Evolutionary conservation across 2,888 invertebrate species (phyloP), one percentile per base, ranked within the genome.

Genomic region (Caenorhabditis sp.): DNA sequence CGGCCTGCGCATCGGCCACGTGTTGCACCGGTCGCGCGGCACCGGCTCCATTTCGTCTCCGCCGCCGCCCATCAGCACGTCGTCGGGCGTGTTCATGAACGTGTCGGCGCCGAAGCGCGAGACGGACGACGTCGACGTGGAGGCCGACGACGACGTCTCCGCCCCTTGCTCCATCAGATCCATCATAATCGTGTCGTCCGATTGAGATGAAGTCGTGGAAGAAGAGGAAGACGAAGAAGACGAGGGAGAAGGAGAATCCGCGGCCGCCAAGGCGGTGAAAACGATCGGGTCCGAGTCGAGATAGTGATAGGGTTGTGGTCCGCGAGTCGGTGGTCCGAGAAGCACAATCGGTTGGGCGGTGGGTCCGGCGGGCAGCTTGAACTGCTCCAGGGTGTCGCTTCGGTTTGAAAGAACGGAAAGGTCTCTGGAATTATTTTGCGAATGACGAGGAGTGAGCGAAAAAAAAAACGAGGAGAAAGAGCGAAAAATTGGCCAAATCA

Each of bases 1-100:
- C 8, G 87, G 86, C 50, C 85, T 73, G 39, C 78, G 95, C 89
- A 95, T 92, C 78, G 97, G 98, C 98, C 97, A 98, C 91, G 98
- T 98, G 93, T 98, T 96, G 86, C 96, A 96, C 75, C 98, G 93
- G 52, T 87, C 87, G 15, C 87, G 52, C 7, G 82, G 46, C 78
- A 85, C 56, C 26, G 87, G 84, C 50, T 74, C 73, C 39, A 86
- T 39, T 26, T 87, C 86, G 11, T 83, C 85, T 11, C 35, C 35
- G 9, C 35, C 35, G 9, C 35, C 35, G 9, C 56, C 45, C 48
- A 68, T 52, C 50, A 70, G 35, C 20, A 48, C 58, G 24, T 74
- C 70, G 26, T 63, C 71, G 2, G 50, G 55, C 26, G 58, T 58
- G 9, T 15, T 32, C 55, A 77, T 53, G 61, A 66, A 68, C 15